Conservation (phyloP, 2,888 invertebrate genomes). For the Cephus rjabovi region DNA sequence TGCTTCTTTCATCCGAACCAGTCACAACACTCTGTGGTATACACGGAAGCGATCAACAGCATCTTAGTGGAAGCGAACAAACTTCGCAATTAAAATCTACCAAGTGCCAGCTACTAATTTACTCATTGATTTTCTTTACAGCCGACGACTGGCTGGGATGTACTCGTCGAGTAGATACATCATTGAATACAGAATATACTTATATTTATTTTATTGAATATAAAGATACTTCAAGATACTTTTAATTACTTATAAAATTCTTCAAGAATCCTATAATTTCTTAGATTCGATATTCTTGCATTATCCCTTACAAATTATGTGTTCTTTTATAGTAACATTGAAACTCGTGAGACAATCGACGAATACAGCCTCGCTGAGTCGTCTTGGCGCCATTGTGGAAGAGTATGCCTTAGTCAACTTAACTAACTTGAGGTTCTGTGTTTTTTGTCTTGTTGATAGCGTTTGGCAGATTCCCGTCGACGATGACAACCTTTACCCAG, state of each 20-base stretch:
- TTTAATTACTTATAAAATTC: neutral
- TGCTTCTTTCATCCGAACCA: neutral
- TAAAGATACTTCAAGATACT: neutral
- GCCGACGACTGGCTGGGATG: neutral
- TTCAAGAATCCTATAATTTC: neutral
- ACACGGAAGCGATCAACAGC: slow-evolving; percentile 47
- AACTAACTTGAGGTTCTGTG: slow-evolving; percentile 43
- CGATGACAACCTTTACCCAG: slow-evolving; percentile 84
- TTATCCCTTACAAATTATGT: neutral
- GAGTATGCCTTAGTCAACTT: slow-evolving; percentile 8
- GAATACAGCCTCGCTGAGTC: neutral
- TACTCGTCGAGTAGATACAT: neutral
- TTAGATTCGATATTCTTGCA: neutral
- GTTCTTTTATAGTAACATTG: neutral
- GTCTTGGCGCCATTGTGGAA: slow-evolving; percentile 4
- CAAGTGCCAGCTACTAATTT: slow-evolving; percentile 51
- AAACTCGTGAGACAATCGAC: neutral
- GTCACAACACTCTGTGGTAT: neutral
- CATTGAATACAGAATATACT: neutral
- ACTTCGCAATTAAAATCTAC: slow-evolving; percentile 35
- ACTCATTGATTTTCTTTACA: slow-evolving; percentile 49
- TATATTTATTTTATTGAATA: neutral
- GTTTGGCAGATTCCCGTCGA: slow-evolving; percentile 85
- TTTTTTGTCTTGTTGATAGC: slow-evolving; percentile 73
- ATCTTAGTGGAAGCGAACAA: slow-evolving; percentile 46